Percentiles rank a stretch among this genome's conserved stretches.
These are phyloP conservation scores for Megaceryle torquata DNA, from an alignment of 2,113 vertebrate species.

Conservation along the genomic window DNA sequence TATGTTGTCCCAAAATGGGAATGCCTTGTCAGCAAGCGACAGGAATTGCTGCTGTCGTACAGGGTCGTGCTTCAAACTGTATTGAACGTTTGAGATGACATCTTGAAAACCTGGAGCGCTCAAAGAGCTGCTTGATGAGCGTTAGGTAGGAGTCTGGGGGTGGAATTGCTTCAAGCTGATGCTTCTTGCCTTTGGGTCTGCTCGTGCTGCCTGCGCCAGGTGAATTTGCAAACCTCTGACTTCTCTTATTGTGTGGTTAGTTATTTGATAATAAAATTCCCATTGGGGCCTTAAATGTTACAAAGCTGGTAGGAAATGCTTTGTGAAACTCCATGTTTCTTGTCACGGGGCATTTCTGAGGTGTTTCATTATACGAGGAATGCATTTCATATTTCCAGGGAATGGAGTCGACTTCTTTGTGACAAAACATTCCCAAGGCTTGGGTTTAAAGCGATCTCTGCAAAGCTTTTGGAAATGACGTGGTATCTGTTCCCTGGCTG, in stretches of 20 bases:
- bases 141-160: constrained; percentile 23
- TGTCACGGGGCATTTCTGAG: neutral
- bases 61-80: neutral
- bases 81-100: neutral
- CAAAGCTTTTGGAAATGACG: neutral
- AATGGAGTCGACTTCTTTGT: neutral
- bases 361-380: constrained; percentile 65
- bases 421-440: neutral
- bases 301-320: constrained; percentile 34
- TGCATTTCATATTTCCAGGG: constrained; percentile 23
- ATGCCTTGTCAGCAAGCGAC: neutral
- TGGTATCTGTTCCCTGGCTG: neutral
- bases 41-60: neutral
- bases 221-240: neutral
- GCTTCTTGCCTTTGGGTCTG: neutral
- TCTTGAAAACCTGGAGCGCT: neutral
- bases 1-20: neutral
- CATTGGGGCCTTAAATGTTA: neutral
- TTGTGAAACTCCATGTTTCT: neutral
- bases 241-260: neutral
- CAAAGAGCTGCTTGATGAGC: neutral
- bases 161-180: neutral
- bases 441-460: neutral
- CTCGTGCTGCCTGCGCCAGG: accelerated
- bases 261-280: neutral